Conservation (phyloP, 1,140 invertebrate species). For the Agraylea sexmaculata region DNA sequence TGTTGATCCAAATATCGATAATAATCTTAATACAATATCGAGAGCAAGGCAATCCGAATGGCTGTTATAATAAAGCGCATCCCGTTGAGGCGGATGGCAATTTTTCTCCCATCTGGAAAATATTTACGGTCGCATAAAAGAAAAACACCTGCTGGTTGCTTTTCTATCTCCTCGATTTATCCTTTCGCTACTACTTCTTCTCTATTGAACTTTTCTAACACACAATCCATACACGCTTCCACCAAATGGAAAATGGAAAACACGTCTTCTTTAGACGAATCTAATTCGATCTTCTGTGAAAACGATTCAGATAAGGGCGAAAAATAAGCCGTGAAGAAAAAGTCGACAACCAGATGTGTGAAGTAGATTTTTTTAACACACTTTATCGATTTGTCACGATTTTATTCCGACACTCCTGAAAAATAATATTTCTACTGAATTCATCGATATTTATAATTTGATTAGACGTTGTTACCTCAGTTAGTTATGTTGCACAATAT, state of each 20-base stretch:
- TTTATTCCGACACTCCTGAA: background rate
- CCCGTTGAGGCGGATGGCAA: too few relatives aligned
- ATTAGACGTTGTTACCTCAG: background rate
- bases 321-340: background rate
- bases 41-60: too few relatives aligned
- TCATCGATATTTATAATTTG: background rate
- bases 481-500: constrained; percentile 8
- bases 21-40: too few relatives aligned
- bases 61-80: too few relatives aligned
- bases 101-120: constrained; percentile 15
- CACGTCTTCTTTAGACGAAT: background rate
- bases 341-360: background rate
- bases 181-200: constrained; percentile 8
- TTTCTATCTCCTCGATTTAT: constrained; percentile 16
- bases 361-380: background rate
- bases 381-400: constrained; percentile 15
- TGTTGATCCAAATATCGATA: too few relatives aligned
- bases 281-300: background rate
- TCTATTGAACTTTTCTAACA: background rate
- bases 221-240: background rate
- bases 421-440: background rate
- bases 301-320: background rate
- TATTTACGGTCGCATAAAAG: constrained; percentile 19
- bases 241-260: too few relatives aligned
- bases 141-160: constrained; percentile 16